A percentile compares a stretch with the other conserved stretches of the same genome.
Conservation (phyloP, 2,797 vertebrate species). For the Cossypha dichroa region DNA sequence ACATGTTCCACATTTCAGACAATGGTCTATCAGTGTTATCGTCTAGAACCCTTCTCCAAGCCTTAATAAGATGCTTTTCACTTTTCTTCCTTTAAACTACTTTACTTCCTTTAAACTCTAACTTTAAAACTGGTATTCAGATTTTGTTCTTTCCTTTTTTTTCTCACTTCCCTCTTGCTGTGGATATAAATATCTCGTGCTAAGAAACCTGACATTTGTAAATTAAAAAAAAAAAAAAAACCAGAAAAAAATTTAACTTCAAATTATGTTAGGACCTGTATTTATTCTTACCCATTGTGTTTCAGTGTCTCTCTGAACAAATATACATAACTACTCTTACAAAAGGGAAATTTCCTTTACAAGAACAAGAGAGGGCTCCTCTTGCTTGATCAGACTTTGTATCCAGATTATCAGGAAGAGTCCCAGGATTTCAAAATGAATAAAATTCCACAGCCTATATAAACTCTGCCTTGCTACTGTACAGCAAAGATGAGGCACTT, state of each 20-base stretch:
- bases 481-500: background rate
- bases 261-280: background rate
- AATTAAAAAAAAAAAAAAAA: too few species aligned
- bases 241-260: background rate
- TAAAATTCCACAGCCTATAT: background rate
- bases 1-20: too few species aligned
- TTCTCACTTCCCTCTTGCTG: too few species aligned
- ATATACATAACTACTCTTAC: background rate
- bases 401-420: background rate
- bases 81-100: too few species aligned
- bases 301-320: background rate
- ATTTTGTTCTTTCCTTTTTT: too few species aligned
- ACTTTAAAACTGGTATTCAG: too few species aligned
- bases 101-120: too few species aligned
- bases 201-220: too few species aligned
- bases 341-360: background rate
- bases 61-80: too few species aligned
- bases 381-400: background rate
- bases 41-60: too few species aligned
- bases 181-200: too few species aligned
- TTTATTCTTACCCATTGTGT: background rate
- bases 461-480: background rate
- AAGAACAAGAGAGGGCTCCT: background rate
- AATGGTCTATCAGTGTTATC: too few species aligned
- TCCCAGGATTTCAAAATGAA: background rate